Base-by-base conservation (phyloP, 2,113 vertebrate genomes). In the Anser brachyrhynchus region DNA sequence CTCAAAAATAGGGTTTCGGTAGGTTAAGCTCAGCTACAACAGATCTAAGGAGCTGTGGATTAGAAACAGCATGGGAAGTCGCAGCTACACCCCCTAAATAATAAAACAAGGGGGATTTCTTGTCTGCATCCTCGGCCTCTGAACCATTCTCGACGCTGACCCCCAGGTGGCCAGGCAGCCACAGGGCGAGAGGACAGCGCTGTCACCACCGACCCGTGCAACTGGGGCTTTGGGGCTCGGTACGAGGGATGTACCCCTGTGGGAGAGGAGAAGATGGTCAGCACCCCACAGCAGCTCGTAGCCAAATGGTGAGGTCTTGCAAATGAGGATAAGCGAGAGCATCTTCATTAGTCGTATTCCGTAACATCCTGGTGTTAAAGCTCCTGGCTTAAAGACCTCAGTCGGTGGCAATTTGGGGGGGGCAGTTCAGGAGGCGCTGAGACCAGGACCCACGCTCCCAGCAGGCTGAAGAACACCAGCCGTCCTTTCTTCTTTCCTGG, bases 351-450 rank as follows among this genome's bases (percentile, higher is more conserved):
- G 46, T 13, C 10, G 18, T 22, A 10, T 37, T 35, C 26, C 0
- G 0, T n/a, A 85, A n/a, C 44, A 55, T 20, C 70, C 23, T 8
- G 2, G 0, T 20, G 44, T 85, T 84, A 31, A 49, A 57, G 49
- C 28, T 85, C 51, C 58, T 22, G 20, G 10, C 33, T 9, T 3
- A 2, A 22, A 0, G 28, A 66, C 46, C 62, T 43, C 49, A 33
- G 37, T 75, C 39, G 20, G 71, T 21, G 44, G 10, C 18, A 21
- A 35, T 41, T 13, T 46, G 6, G 2, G 2, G 15, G 9, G 2
- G 16, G 10, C n/a, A 43, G 6, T 43, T 22, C 25, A 41, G 39
- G 5, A 2, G 2, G 8, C 25, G 16, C 0, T 15, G 28, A 91
- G 18, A 43, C 29, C 54, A 43, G 76, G 69, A 57, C 35, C 14